Percentiles rank a stretch among this genome's conserved stretches.
Conservation (phyloP, 1,140 invertebrate genomes). For the Lucilia sericata region DNA sequence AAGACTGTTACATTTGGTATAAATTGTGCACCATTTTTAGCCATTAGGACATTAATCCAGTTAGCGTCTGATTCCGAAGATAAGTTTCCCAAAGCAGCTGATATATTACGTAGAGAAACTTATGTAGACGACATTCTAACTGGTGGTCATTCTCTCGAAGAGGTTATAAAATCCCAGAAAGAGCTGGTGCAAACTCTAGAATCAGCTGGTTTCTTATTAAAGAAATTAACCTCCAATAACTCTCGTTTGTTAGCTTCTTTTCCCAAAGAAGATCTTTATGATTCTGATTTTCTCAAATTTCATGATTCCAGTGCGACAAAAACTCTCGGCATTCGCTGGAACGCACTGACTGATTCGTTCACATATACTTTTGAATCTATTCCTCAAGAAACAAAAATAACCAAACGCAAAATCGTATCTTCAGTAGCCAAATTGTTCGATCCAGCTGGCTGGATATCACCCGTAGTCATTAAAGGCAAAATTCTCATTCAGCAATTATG, state of each 20-base stretch:
- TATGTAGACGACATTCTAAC: too few species aligned
- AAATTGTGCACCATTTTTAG: too few species aligned
- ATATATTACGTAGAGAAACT: too few species aligned
- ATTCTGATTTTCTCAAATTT: neutral
- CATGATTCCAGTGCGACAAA: constrained; percentile 6
- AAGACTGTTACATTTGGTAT: too few species aligned
- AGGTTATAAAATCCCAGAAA: too few species aligned
- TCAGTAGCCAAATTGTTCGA: neutral
- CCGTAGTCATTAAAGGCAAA: constrained; percentile 32
- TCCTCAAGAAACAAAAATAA: too few species aligned
- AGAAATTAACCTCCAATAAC: neutral
- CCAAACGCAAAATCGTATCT: neutral
- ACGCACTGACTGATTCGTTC: constrained; percentile 3
- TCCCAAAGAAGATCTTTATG: neutral
- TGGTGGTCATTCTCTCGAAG: too few species aligned
- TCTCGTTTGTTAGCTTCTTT: neutral
- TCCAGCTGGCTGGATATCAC: constrained; percentile 5
- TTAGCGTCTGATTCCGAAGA: too few species aligned
- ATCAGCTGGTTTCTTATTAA: too few species aligned
- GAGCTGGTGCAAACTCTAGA: too few species aligned
- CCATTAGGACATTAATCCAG: too few species aligned
- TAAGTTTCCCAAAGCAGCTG: too few species aligned
- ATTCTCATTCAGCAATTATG: constrained; percentile 32
- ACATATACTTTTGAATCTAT: neutral
- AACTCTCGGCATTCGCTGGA: constrained; percentile 19